These are phyloP conservation scores for Bradypodion pumilum DNA, from an alignment of 2,797 vertebrate genomes.

Conservation along the genomic window DNA sequence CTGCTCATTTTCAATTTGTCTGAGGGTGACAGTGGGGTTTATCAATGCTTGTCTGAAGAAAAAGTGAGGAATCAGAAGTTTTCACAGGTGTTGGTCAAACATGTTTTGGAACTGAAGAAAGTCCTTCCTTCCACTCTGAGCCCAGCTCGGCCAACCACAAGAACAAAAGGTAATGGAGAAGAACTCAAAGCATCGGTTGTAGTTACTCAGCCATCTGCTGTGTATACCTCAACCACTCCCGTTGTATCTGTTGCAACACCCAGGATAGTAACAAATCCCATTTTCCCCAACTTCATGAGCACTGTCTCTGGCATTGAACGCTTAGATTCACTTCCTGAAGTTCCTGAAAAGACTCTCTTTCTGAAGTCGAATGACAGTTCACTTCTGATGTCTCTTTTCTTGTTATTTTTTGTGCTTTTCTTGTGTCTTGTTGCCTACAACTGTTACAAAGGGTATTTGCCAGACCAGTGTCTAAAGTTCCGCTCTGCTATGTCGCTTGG, in stretches of 20 bases:
- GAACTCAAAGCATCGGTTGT: conserved; percentile 69
- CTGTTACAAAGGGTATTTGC: conserved; percentile 96
- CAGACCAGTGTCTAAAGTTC: conserved; percentile 86
- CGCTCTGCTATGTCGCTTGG: conserved; percentile 84
- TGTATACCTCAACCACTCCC: conserved; percentile 72
- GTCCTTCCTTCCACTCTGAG: conserved; percentile 46
- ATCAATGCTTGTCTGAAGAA: conserved; percentile 92
- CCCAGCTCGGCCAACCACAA: conserved; percentile 34
- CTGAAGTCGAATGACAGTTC: conserved; percentile 85
- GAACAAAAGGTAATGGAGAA: conserved; percentile 81
- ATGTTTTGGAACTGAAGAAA: conserved; percentile 82
- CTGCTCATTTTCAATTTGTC: conserved; percentile 92
- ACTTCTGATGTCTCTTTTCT: conserved; percentile 88
- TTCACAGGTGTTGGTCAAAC: conserved; percentile 83
- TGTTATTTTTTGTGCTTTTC: conserved; percentile 91
- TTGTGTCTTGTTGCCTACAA: conserved; percentile 88
- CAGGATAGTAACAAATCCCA: conserved; percentile 53
- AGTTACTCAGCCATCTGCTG: conserved; percentile 68
- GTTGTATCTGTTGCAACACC: conserved; percentile 73
- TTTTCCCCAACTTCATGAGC: conserved; percentile 63
- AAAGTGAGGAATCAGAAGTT: conserved; percentile 83
- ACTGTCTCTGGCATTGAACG: conserved; percentile 72
- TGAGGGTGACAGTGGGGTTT: conserved; percentile 86
- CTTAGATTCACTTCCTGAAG: conserved; percentile 75
- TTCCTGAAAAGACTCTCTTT: conserved; percentile 83